Evolutionary conservation across 2,113 vertebrate genomes (phyloP), one percentile per base, ranked within the genome.

Genomic region (Dipodomys merriami): DNA sequence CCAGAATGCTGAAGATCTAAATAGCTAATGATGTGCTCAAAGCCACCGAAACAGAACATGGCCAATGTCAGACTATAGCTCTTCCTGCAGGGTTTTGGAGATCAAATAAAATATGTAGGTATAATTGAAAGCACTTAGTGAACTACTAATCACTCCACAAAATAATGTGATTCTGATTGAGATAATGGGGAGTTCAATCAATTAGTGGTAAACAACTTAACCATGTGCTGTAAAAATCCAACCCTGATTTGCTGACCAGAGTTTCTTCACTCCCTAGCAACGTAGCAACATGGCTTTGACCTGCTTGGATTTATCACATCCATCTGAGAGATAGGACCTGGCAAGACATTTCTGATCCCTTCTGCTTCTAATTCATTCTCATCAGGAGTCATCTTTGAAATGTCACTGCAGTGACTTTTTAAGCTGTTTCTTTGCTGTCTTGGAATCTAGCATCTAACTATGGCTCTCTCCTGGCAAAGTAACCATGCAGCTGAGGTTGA

Each of bases 121-220:
- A 80, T 64, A 83, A 91, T 74, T 88, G 88, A 95, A 87, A 79
- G 33, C 87, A 95, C 49, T 79, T 68, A 78, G 27, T 67, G 64
- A 89, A 60, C 62, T 83, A 69, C 82, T 89, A 88, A 94, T 86
- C 87, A 72, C 16, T 53, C 78, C 29, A 49, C 25, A 85, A 64
- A 94, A 87, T 49, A 93, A 91, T 22, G 57, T n/a, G 64, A 77
- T 83, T 91, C 76, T 86, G 76, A 95, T 15, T 46, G 46, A 94
- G 72, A 91, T 25, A 80, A 85, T 27, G 7, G 35, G 19, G 57
- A 77, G 77, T 83, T 77, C 68, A 77, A 74, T 93, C 72, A 93
- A 89, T 89, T 69, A 86, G 69, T 62, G 19, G 79, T 57, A 85
- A 95, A 85, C 65, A 91, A 72, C 49, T 33, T 53, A 29, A 86